These are phyloP conservation scores for Scaptomyza montana DNA, from an alignment of 1,140 invertebrate species.

Conservation along the genomic window DNA sequence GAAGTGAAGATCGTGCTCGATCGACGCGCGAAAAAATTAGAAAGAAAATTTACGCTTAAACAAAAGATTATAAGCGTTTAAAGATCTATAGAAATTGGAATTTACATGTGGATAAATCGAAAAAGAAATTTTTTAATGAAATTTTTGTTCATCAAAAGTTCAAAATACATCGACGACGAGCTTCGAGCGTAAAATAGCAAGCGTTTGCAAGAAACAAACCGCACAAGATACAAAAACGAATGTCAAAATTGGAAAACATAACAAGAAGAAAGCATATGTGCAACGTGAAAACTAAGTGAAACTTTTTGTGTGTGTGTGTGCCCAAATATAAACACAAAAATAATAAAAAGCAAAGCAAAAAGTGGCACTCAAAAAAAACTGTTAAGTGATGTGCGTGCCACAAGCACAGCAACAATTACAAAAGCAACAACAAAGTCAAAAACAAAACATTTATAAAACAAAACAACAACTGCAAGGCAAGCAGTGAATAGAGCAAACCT, in stretches of 20 bases:
- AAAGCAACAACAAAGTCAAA: constrained; percentile 13
- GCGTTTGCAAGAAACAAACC: constrained; percentile 79
- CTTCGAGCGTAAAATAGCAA: constrained; percentile 76
- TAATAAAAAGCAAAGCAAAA: constrained; percentile 26
- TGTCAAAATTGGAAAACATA: constrained; percentile 49
- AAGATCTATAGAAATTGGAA: constrained; percentile 36
- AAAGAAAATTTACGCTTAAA: constrained; percentile 20
- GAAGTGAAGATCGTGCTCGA: constrained; percentile 79
- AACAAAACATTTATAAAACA: constrained; percentile 5
- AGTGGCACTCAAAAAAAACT: constrained; percentile 77
- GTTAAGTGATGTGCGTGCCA: constrained; percentile 72
- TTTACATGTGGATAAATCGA: constrained; percentile 41
- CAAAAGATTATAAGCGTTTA: constrained; percentile 25
- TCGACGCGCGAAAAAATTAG: constrained; percentile 53
- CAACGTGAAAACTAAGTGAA: constrained; percentile 66
- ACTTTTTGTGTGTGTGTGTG: constrained; percentile 50
- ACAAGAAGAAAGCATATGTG: constrained; percentile 33
- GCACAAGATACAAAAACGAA: constrained; percentile 24
- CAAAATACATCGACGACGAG: constrained; percentile 47
- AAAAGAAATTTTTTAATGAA: constrained; percentile 63
- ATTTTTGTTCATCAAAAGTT: constrained; percentile 38
- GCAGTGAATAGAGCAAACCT: constrained; percentile 28
- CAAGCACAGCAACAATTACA: constrained; percentile 28
- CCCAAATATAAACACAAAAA: constrained; percentile 12
- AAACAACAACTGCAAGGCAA: constrained; percentile 20